Evolutionary conservation across 2,888 invertebrate species (phyloP).

Genomic region (Pandemis heparana): DNA sequence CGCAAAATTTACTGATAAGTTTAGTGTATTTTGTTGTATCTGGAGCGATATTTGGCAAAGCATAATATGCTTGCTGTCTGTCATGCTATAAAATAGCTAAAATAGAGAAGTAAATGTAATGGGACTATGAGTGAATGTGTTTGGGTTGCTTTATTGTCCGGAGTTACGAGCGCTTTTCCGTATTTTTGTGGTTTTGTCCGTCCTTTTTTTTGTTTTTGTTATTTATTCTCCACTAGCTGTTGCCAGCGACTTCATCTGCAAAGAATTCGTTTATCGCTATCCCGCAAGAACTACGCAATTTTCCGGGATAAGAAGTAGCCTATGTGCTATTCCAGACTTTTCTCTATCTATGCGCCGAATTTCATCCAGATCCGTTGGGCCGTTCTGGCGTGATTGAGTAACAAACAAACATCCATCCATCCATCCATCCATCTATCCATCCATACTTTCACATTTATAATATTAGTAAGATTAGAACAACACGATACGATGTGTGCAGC

Average conservation of each 20-base stretch:
- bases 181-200: neutral
- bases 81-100: neutral
- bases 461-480: neutral
- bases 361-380: too few species aligned
- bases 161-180: neutral
- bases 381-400: too few species aligned
- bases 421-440: too few species aligned
- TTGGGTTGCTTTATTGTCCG: constrained; percentile 1
- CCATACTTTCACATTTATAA: too few species aligned
- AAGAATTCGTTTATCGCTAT: too few species aligned
- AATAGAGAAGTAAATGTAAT: neutral
- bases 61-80: neutral
- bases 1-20: neutral
- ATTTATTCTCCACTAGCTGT: too few species aligned
- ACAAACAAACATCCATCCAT: too few species aligned
- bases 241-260: too few species aligned
- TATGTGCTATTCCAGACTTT: too few species aligned
- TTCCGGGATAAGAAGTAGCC: too few species aligned
- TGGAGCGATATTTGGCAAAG: constrained; percentile 2
- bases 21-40: neutral
- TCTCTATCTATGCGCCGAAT: too few species aligned
- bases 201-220: neutral
- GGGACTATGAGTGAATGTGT: constrained; percentile 2
- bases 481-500: neutral
- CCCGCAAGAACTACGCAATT: too few species aligned